phyloP scores from a whole-genome alignment of 92 coral and sea anemone species.

The Epizoanthus rinbou region DNA sequence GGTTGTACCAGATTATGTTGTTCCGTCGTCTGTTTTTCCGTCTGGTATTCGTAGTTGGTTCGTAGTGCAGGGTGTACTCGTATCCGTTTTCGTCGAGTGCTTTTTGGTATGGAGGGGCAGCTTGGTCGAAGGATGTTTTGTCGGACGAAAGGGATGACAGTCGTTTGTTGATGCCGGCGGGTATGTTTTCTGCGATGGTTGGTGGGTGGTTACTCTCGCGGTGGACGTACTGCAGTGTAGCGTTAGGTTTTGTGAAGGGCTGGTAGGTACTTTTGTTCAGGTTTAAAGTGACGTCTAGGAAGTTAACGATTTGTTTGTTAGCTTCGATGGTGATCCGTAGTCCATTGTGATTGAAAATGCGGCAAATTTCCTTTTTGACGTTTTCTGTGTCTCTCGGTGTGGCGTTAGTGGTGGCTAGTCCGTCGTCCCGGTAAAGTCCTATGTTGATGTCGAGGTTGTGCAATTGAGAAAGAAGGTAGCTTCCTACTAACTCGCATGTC shows the following conservation, averaged over 20 bases:
- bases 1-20: conserved; percentile 51
- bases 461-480: no score
- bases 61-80: conserved; percentile 16
- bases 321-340: no score
- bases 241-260: conserved; percentile 55
- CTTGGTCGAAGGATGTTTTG: conserved; percentile 46
- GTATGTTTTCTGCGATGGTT: conserved; percentile 43
- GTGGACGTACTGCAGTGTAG: conserved; percentile 51
- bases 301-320: no score
- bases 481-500: no score
- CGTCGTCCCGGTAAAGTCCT: no score
- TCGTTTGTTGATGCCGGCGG: conserved; percentile 43
- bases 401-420: no score
- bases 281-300: no score
- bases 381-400: no score
- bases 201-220: conserved; percentile 57
- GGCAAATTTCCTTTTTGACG: no score
- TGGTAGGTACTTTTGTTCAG: no score
- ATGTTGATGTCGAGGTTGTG: no score
- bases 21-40: conserved; percentile 51
- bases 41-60: conserved; percentile 20
- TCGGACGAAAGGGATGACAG: conserved; percentile 44
- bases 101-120: conserved; percentile 49
- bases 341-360: no score
- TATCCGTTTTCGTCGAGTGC: conserved; percentile 50